Evolutionary conservation across 2,888 invertebrate genomes (phyloP), one percentile per base, ranked within the genome.

Genomic region (Nymphalis polychloros): DNA sequence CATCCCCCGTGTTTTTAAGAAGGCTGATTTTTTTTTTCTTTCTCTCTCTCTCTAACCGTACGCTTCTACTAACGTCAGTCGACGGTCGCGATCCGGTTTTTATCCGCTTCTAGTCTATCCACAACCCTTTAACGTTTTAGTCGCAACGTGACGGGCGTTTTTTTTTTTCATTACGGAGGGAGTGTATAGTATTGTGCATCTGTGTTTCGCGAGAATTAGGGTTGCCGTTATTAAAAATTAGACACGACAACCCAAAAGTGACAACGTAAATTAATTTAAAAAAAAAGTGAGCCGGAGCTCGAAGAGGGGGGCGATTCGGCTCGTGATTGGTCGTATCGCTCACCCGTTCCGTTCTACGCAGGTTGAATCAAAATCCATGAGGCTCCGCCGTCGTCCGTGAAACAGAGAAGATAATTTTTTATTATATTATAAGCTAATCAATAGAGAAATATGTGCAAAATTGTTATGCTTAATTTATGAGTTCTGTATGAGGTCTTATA

Each of bases 331-430:
- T 89, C 88, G 89, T 82, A 75, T 88, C 90, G 90, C 89, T 91
- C 83, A 91, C 88, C 87, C 88, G 83, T 90, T 90, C 85, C 88
- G 84, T 91, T 92, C 82, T 90, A 88, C 87, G 88, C 92, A 92
- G 92, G 92, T 92, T 92, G 84, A 92, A 92, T 86, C 92, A 92
- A 78, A 92, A 92, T 77, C 92, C 92, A 72, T 92, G 89, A 91
- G 84, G 73, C 73, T 71, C 63, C 59, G 64, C 73, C 59, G 71
- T 59, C 65, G 71, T 66, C 55, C 71, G 67, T 57, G 60, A 65
- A 50, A 69, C 63, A 66, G 70, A 67, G 74, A 74, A 72, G 77
- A 76, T 72, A 63, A 60, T 62, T 71, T 73, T 67, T 73, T 63
- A 68, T 68, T 67, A 59, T 70, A 65, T 46, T 48, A 55, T 66